Base-by-base conservation (phyloP, 1,140 invertebrate genomes). In the Halesus radiatus region DNA sequence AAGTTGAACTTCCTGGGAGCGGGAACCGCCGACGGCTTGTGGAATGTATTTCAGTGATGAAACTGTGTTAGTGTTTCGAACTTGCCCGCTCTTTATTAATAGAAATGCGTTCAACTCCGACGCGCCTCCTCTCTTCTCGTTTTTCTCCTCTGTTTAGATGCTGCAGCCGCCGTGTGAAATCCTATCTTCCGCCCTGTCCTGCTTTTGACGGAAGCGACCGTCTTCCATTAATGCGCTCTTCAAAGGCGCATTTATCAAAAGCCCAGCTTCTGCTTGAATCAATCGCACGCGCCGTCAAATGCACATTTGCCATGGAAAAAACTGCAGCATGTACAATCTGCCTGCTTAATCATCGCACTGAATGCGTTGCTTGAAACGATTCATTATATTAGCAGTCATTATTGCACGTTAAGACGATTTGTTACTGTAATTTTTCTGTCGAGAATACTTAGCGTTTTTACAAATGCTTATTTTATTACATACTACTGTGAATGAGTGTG, bases 61-160 rank as follows among this genome's bases (percentile, higher is more conserved):
- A 70, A 70, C 66, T 70, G 66, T 70, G 66, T 70, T 70, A 70
- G 66, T 70, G 18, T 70, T 70, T 70, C 66, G 66, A 70, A 70
- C 66, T 50, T 70, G n/a, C 66, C 66, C n/a, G 66, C 62, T 18
- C 37, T 52, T 50, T 70, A 70, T 70, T 70, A 50, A 70, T 70
- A 70, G 66, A 18, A 70, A 20, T 50, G 66, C 66, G 66, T 70
- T 70, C 37, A 70, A 50, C 66, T 70, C 26, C 26, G 26, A 29
- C 26, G 26, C 66, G 66, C 66, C 18, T 70, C n/a, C 18, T 18
- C 37, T 20, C 37, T 45, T 70, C 60, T 64, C 66, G 66, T 70
- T 70, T 50, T 70, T 70, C 66, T 70, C 66, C 7, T 50, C 20
- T 70, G n/a, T 4, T 64, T 29, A 26, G 26, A 15, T 7, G 62